phyloP scores from a whole-genome alignment of 1,140 invertebrate species.

The Neuroterus valhalla region DNA sequence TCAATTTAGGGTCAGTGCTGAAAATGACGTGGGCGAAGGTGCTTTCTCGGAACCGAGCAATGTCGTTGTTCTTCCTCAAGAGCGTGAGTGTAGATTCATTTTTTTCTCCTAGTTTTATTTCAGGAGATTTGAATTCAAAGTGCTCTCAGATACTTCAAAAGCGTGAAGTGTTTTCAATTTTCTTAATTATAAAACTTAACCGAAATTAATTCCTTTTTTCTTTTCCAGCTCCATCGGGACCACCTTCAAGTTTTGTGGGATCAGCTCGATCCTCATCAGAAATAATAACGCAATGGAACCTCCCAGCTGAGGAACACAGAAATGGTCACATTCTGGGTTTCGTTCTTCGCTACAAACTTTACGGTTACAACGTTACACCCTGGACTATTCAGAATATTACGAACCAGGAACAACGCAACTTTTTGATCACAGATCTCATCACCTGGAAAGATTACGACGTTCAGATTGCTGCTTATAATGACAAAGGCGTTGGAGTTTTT shows the following conservation, averaged over 20 bases:
- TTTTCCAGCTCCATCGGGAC: constrained; percentile 88
- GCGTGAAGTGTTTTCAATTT: background rate
- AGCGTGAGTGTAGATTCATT: constrained; percentile 83
- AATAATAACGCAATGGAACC: constrained; percentile 98
- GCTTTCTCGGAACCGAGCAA: constrained; percentile 91
- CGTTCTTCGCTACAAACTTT: constrained; percentile 91
- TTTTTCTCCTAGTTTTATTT: constrained; percentile 37
- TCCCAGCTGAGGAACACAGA: constrained; percentile 92
- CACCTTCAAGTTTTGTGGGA: constrained; percentile 91
- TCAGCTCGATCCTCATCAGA: constrained; percentile 94
- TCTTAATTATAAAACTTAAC: constrained; percentile 34
- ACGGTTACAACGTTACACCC: constrained; percentile 91
- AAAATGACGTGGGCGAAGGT: constrained; percentile 97
- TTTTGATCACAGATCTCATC: constrained; percentile 93
- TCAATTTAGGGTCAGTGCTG: constrained; percentile 95
- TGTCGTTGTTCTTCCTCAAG: constrained; percentile 91
- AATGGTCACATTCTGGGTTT: constrained; percentile 97
- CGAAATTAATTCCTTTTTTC: constrained; percentile 37
- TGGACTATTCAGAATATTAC: constrained; percentile 94
- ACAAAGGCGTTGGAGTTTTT: constrained; percentile 95
- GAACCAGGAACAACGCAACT: constrained; percentile 94
- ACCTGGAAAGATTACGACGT: constrained; percentile 99
- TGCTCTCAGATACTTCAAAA: constrained; percentile 30
- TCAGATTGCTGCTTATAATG: constrained; percentile 97
- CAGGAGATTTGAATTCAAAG: constrained; percentile 33